These are phyloP conservation scores for Drepana falcataria DNA, from an alignment of 2,888 invertebrate genomes.

Conservation along the genomic window DNA sequence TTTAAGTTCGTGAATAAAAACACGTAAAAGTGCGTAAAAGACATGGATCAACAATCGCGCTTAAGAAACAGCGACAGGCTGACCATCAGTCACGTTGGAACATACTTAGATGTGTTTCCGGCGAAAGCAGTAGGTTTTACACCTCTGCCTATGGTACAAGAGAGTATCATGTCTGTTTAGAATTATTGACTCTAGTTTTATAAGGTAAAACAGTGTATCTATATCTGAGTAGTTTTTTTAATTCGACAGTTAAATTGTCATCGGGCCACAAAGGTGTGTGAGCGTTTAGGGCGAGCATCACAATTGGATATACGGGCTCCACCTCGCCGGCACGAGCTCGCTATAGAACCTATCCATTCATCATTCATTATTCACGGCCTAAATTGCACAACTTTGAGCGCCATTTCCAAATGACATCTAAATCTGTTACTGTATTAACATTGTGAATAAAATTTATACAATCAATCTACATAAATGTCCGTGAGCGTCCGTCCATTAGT, in stretches of 20 bases:
- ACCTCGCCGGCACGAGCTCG: constrained; percentile 60
- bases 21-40: too few species aligned
- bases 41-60: too few species aligned
- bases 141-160: too few species aligned
- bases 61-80: too few species aligned
- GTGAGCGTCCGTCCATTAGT: constrained; percentile 79
- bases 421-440: constrained; percentile 79
- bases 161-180: too few species aligned
- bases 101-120: too few species aligned
- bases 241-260: constrained; percentile 4
- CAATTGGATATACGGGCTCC: constrained; percentile 57
- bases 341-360: constrained; percentile 69
- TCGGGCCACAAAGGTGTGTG: constrained; percentile 26
- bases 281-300: constrained; percentile 40
- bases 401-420: constrained; percentile 79
- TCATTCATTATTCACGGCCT: constrained; percentile 78
- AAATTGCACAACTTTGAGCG: constrained; percentile 79
- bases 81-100: too few species aligned
- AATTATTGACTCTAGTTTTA: too few species aligned
- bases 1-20: too few species aligned
- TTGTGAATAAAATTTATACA: constrained; percentile 79
- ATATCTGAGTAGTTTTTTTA: too few species aligned
- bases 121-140: too few species aligned
- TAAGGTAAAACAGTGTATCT: too few species aligned
- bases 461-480: constrained; percentile 80